Evolutionary conservation across 2,113 vertebrate genomes (phyloP).

Genomic region (Coracopsis vasa): DNA sequence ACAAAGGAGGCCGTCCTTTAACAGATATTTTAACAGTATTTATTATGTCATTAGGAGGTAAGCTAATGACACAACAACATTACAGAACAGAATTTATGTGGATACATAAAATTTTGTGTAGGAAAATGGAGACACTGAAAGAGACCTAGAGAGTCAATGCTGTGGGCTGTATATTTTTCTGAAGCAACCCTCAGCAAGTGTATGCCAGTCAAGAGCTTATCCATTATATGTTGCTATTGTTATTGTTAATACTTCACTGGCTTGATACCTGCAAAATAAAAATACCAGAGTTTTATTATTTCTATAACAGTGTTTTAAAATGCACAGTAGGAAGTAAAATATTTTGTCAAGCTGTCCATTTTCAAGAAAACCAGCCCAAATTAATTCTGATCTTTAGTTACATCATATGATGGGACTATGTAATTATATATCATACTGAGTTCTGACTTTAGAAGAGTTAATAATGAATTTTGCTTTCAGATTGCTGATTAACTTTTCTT

Average conservation of each 20-base stretch:
- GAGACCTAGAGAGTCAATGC: background rate
- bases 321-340: background rate
- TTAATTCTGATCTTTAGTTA: background rate
- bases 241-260: background rate
- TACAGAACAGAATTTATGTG: background rate
- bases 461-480: constrained; percentile 5
- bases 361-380: background rate
- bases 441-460: background rate
- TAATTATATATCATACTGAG: too few species aligned
- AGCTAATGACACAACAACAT: background rate
- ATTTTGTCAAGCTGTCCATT: background rate
- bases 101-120: background rate
- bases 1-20: background rate
- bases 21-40: background rate
- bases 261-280: background rate
- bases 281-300: background rate
- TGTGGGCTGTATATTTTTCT: background rate
- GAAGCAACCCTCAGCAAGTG: background rate
- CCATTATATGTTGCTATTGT: background rate
- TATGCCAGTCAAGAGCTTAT: background rate
- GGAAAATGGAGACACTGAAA: background rate
- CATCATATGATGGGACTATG: too few species aligned
- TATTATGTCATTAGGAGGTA: background rate
- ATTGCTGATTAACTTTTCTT: constrained; percentile 1
- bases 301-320: background rate